Evolutionary conservation across 2,888 invertebrate species (phyloP), one percentile per base, ranked within the genome.

Genomic region (Beris morrisii): DNA sequence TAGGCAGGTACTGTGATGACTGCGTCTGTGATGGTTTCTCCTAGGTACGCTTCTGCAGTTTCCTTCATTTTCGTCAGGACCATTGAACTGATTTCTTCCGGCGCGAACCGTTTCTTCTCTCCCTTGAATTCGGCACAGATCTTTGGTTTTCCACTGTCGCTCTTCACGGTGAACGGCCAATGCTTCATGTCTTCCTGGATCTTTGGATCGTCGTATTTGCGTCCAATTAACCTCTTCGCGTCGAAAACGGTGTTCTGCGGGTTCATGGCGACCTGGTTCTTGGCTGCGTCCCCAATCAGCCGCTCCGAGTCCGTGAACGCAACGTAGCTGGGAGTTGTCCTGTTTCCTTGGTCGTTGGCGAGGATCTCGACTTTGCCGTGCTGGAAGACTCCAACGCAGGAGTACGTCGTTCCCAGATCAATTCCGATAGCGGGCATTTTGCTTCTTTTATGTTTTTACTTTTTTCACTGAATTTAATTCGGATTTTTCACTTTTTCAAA

Each of bases 321-420:
- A n/a, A 90, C 89, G 76, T 88, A 90, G 15, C 88, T 88, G 0
- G 90, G 89, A 22, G 89, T 90, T 13, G 87, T 89, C 64, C 89
- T 79, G 76, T 90, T 90, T 22, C 90, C 90, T 75, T 90, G 89
- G 70, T 90, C 89, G 74, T 90, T 90, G 71, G 89, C 88, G 69
- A 90, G 88, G 72, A 90, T 89, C 77, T 90, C 90, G 72, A 90
- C 89, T 76, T 89, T 89, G 63, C 90, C 87, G 74, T 90, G 84
- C 73, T 88, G 87, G 82, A 88, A 90, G 6, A 90, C 88, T n/a
- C 87, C 90, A 43, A 90, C 90, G 75, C 90, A 90, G 64, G 91
- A 91, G 80, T 88, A 92, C 11, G 90, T 92, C 56, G 92, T 92
- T 56, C 92, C 92, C 72, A 92, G 83, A 80, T 93, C 92, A 76